These are phyloP conservation scores for Drosophila eugracilis DNA, from an alignment of 1,140 invertebrate species.

Conservation along the genomic window DNA sequence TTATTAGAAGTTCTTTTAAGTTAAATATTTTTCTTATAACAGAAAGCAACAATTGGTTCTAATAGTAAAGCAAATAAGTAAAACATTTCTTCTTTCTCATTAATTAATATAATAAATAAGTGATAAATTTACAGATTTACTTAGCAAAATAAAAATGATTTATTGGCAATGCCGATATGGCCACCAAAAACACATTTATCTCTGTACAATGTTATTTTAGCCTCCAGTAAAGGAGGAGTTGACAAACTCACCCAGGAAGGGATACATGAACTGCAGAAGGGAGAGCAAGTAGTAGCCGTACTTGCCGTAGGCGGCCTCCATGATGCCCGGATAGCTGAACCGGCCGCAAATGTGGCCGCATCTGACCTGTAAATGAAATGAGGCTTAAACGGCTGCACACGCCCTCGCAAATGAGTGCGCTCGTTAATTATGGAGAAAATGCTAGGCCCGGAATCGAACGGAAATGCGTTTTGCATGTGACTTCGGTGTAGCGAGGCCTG, in stretches of 20 bases:
- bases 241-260: constrained; percentile 91
- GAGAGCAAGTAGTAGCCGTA: constrained; percentile 92
- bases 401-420: not conserved
- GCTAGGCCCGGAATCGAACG: constrained; percentile 10
- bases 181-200: no score
- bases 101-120: no score
- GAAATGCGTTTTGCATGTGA: constrained; percentile 24
- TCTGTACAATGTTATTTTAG: not conserved
- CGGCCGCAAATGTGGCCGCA: constrained; percentile 92
- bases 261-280: constrained; percentile 93
- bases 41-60: no score
- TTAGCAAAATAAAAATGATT: no score
- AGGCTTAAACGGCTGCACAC: constrained; percentile 12
- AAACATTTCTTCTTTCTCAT: no score
- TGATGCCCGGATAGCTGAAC: constrained; percentile 94
- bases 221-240: not conserved
- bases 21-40: no score
- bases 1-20: no score
- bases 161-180: no score
- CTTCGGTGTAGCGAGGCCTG: constrained; percentile 7
- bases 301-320: constrained; percentile 92
- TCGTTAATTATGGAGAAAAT: constrained; percentile 37
- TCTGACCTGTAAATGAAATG: constrained; percentile 83
- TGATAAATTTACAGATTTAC: no score
- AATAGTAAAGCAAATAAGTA: no score